These are phyloP conservation scores for Aleadryas rufinucha DNA, from an alignment of 2,113 vertebrate species.

Conservation along the genomic window DNA sequence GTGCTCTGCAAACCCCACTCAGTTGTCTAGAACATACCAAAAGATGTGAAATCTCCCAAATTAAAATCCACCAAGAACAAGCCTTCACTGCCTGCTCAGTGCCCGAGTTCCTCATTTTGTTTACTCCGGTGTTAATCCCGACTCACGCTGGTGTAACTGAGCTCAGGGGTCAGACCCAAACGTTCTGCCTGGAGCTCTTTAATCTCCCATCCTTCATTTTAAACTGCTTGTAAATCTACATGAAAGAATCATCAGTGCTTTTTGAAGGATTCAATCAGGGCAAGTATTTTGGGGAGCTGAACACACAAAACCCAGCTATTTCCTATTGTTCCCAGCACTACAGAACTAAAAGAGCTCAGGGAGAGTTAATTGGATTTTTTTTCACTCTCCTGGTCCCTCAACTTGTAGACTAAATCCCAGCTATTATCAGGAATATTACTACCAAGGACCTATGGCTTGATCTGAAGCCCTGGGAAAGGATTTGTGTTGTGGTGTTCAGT, in stretches of 20 bases:
- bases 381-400: background rate
- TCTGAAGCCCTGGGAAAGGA: background rate
- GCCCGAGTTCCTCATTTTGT: background rate
- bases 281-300: background rate
- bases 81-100: background rate
- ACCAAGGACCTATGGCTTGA: background rate
- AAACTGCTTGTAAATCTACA: background rate
- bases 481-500: background rate
- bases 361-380: conserved; percentile 18
- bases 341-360: background rate
- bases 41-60: background rate
- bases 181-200: background rate
- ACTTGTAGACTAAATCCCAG: background rate
- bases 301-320: background rate
- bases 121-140: background rate
- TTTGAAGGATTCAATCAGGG: background rate
- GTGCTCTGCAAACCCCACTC: background rate
- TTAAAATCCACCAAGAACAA: background rate
- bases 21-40: background rate
- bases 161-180: background rate
- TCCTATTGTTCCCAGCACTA: background rate
- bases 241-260: background rate
- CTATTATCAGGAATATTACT: background rate
- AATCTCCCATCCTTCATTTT: conserved; percentile 5
- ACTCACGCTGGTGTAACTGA: background rate